These are phyloP conservation scores for Aphodius sticticus DNA, from an alignment of 2,888 invertebrate species.

Conservation along the genomic window DNA sequence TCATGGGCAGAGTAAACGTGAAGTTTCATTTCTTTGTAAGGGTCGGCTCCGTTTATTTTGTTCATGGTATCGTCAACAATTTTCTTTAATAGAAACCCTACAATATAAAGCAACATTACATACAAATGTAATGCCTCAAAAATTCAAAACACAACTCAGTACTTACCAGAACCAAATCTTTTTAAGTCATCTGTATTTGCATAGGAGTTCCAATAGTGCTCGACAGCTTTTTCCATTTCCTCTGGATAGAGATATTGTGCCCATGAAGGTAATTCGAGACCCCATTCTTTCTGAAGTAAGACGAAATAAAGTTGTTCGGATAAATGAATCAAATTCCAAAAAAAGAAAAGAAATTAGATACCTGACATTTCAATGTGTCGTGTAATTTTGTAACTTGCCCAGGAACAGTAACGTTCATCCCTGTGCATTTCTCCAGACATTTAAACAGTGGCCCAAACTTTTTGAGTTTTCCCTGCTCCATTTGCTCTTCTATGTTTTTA, in stretches of 20 bases:
- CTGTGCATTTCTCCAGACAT: not conserved
- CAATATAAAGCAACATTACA: not conserved
- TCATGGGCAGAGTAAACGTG: slow-evolving; percentile 30
- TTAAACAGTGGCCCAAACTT: not conserved
- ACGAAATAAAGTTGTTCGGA: no score
- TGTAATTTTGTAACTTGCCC: not conserved
- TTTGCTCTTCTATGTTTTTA: slow-evolving; percentile 7
- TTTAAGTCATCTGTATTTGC: slow-evolving; percentile 9
- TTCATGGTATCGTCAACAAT: slow-evolving; percentile 18
- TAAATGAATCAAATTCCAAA: no score
- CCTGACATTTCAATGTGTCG: not conserved
- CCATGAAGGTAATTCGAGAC: slow-evolving; percentile 32
- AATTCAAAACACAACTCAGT: no score
- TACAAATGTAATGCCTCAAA: not conserved
- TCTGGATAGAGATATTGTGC: slow-evolving; percentile 27
- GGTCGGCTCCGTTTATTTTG: slow-evolving; percentile 7
- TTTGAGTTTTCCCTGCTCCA: not conserved
- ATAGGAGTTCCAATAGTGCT: not conserved
- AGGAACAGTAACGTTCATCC: not conserved
- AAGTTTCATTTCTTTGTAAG: slow-evolving; percentile 24
- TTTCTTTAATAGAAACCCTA: slow-evolving; percentile 24
- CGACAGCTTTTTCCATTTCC: slow-evolving; percentile 16
- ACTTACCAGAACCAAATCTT: slow-evolving; percentile 5
- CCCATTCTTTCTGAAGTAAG: slow-evolving; percentile 11
- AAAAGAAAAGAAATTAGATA: no score